phyloP scores from a whole-genome alignment of 1,140 invertebrate species.

The Conus betulinus region DNA sequence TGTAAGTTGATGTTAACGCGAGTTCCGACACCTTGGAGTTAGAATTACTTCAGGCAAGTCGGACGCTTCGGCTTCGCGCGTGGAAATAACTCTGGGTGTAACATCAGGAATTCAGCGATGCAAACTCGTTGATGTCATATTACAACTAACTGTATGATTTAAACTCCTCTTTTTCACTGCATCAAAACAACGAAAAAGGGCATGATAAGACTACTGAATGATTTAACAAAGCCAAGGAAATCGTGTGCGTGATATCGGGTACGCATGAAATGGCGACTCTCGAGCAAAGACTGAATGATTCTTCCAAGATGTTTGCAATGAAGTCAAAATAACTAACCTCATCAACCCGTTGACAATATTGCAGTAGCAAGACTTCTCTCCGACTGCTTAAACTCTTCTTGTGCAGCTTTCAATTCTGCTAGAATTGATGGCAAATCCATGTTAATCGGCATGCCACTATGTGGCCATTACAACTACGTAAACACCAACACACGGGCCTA shows the following conservation, averaged over 20 bases:
- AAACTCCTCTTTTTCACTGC: too few relatives aligned
- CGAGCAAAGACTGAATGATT: neutral
- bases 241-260: slow-evolving; percentile 34
- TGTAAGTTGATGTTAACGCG: too few relatives aligned
- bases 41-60: too few relatives aligned
- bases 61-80: too few relatives aligned
- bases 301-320: neutral
- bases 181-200: neutral
- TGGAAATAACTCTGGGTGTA: too few relatives aligned
- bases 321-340: slow-evolving; percentile 48
- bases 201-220: neutral
- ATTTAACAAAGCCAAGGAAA: neutral
- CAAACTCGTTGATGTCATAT: too few relatives aligned
- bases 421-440: slow-evolving; percentile 59
- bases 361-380: slow-evolving; percentile 53
- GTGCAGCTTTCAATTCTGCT: slow-evolving; percentile 54
- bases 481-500: neutral
- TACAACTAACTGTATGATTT: too few relatives aligned
- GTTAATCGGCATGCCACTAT: slow-evolving; percentile 26
- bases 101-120: too few relatives aligned
- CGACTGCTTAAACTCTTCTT: slow-evolving; percentile 49
- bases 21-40: too few relatives aligned
- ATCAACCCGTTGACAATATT: slow-evolving; percentile 57
- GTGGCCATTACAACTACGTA: slow-evolving; percentile 10
- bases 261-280: slow-evolving; percentile 32